These are phyloP conservation scores for Alexandromys oeconomus DNA, from an alignment of 2,797 vertebrate species.

Conservation along the genomic window DNA sequence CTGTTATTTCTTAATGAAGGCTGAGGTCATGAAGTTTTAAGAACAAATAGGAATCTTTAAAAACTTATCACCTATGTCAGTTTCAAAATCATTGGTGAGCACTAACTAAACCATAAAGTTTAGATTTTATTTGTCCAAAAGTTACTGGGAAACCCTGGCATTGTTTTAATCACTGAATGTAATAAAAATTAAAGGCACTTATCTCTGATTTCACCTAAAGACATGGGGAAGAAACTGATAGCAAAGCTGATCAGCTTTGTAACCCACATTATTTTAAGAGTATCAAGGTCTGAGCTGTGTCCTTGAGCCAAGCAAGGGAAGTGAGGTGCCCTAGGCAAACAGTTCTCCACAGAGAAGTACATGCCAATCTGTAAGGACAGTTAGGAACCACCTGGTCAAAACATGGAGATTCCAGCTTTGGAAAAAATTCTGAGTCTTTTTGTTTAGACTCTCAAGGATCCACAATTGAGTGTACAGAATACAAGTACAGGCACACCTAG, in stretches of 20 bases:
- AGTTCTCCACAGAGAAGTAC: neutral
- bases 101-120: neutral
- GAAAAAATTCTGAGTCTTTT: neutral
- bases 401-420: neutral
- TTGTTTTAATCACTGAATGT: neutral
- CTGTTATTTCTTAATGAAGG: neutral
- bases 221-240: neutral
- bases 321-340: neutral
- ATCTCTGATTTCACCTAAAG: neutral
- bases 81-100: neutral
- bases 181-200: neutral
- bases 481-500: neutral
- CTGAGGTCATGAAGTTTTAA: neutral
- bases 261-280: neutral
- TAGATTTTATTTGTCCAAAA: constrained; percentile 5
- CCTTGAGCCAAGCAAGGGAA: rapidly evolving
- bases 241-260: neutral
- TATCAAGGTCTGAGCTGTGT: neutral
- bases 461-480: neutral
- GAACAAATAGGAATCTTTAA: neutral
- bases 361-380: neutral
- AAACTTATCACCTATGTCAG: neutral
- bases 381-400: neutral
- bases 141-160: neutral
- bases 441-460: neutral